Conservation (phyloP, 2,113 vertebrate species). For the Myrmecobius fasciatus region DNA sequence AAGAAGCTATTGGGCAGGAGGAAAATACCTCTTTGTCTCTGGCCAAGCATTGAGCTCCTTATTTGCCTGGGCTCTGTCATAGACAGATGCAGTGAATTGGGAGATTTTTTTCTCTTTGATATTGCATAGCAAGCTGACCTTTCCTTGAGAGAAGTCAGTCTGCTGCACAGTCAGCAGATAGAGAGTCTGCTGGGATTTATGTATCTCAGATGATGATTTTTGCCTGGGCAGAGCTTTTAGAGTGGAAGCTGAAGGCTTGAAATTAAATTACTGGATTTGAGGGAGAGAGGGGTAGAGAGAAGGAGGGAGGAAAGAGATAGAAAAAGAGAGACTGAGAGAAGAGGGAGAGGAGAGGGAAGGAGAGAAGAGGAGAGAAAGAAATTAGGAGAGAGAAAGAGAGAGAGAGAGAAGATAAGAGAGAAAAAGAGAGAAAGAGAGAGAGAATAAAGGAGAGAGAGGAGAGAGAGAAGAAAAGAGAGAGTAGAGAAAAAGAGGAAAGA, state of each 20-base stretch:
- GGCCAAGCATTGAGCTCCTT: not conserved
- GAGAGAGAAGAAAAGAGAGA: too few relatives aligned
- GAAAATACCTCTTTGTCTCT: not conserved
- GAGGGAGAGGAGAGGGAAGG: accelerated
- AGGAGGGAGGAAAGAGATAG: not conserved
- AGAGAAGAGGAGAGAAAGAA: too few relatives aligned
- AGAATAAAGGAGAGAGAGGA: too few relatives aligned
- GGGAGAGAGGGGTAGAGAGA: not conserved
- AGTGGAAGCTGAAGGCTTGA: not conserved
- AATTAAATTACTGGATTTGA: not conserved
- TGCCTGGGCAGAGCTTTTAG: slow-evolving; percentile 3
- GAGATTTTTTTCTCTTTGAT: not conserved
- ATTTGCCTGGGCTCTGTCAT: not conserved
- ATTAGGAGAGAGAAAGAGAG: too few relatives aligned
- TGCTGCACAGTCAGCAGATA: not conserved
- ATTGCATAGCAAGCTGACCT: not conserved
- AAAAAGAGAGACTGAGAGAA: not conserved
- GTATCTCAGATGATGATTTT: not conserved
- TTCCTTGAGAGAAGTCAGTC: not conserved
- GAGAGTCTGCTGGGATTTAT: not conserved
- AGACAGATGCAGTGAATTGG: not conserved
- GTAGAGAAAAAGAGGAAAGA: too few relatives aligned
- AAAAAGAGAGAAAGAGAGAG: too few relatives aligned
- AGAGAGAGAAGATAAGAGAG: too few relatives aligned
- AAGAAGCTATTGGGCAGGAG: not conserved